phyloP scores from a whole-genome alignment of 1,140 invertebrate genomes.

The Diachasmimorpha longicaudata region DNA sequence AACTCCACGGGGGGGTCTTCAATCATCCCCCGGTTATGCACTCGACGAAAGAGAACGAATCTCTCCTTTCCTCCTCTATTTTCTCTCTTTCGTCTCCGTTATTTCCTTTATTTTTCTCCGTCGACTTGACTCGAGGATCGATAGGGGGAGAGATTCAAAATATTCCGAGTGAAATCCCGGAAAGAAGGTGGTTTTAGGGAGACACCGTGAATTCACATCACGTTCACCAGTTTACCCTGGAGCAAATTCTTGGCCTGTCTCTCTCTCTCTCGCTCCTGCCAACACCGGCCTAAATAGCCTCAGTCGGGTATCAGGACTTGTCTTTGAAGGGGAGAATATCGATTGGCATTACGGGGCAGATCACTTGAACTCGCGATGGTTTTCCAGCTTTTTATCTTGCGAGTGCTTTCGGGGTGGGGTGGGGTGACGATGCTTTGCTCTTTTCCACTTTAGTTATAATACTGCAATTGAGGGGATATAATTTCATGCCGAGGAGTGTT shows the following conservation, averaged over 20 bases:
- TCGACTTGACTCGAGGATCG: neutral
- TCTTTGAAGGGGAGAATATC: slow-evolving; percentile 6
- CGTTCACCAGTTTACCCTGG: slow-evolving; percentile 4
- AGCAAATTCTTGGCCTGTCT: slow-evolving; percentile 5
- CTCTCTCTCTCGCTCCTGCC: neutral
- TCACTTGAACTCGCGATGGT: neutral
- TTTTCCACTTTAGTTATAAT: too few species aligned
- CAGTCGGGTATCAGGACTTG: neutral
- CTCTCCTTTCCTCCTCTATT: neutral
- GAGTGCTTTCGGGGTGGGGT: too few species aligned
- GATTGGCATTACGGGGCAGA: slow-evolving; percentile 13
- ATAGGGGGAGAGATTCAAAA: neutral
- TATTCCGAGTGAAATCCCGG: neutral
- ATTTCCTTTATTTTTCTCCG: neutral
- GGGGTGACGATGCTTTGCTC: too few species aligned
- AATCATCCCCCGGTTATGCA: slow-evolving; percentile 22
- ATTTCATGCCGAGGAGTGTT: neutral
- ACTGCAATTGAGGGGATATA: neutral
- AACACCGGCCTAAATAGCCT: neutral
- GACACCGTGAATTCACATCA: slow-evolving; percentile 8
- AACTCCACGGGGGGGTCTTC: slow-evolving; percentile 20
- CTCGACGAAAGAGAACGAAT: neutral
- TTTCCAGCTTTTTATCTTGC: neutral
- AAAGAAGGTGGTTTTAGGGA: neutral
- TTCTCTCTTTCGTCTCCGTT: neutral